These are phyloP conservation scores for Atta texana DNA, from an alignment of 1,140 invertebrate genomes.

Conservation along the genomic window DNA sequence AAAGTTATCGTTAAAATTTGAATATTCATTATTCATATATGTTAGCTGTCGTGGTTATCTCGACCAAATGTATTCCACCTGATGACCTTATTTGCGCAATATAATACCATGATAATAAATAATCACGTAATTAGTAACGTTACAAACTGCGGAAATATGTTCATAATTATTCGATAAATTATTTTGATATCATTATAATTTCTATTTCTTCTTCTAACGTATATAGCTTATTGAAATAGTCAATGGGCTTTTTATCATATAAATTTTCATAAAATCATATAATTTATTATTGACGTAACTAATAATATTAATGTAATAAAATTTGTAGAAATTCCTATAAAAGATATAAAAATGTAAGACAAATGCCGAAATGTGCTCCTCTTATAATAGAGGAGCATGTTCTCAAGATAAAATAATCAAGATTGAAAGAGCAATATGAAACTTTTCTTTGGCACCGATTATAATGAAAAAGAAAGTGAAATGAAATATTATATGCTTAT, in stretches of 20 bases:
- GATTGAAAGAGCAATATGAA: background rate
- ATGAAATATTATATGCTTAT: background rate
- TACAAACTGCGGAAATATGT: background rate
- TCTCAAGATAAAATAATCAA: conserved; percentile 1
- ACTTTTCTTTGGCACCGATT: conserved; percentile 6
- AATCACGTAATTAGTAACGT: conserved; percentile 15
- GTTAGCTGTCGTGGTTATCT: conserved; percentile 28
- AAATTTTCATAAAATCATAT: background rate
- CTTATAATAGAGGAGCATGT: background rate
- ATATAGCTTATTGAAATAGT: background rate
- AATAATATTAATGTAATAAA: conserved; percentile 2
- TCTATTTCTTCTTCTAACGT: background rate
- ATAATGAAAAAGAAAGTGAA: conserved; percentile 7
- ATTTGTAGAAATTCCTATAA: background rate
- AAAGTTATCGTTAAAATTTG: conserved; percentile 38
- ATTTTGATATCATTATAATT: conserved; percentile 10
- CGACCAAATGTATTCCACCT: conserved; percentile 33
- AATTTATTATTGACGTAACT: background rate
- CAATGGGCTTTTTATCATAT: background rate
- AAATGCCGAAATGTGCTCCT: background rate
- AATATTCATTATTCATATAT: conserved; percentile 52
- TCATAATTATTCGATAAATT: conserved; percentile 18
- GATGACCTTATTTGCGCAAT: conserved; percentile 45
- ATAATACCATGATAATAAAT: conserved; percentile 45
- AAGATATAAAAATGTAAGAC: conserved; percentile 18